Evolutionary conservation across 2,797 vertebrate species (phyloP), one percentile per base, ranked within the genome.

Genomic region (Rachycentron canadum): DNA sequence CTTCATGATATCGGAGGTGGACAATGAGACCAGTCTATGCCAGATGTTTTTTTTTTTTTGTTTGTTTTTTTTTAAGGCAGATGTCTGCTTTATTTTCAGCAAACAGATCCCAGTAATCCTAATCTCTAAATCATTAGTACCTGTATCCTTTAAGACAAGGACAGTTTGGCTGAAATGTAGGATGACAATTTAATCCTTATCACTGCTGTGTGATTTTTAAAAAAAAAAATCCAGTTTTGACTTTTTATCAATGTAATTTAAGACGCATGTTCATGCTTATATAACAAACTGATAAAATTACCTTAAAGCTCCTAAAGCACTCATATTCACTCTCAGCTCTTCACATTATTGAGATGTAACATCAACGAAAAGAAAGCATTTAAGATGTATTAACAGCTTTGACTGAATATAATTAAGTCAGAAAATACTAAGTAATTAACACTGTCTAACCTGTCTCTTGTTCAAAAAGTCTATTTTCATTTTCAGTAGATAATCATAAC

Each of bases 401-500:
- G 10, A 82, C 26, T 60, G 12, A 11, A 38, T 52, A 1, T 47
- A 68, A 55, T 69, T 4, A 19, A 36, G 25, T 32, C 10, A 19
- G 43, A 23, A 17, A 69, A 38, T 55, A 0, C 28, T 52, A n/a
- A 23, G 12, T 4, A 7, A 34, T 43, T 28, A 63, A 65, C 61
- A 40, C 47, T 45, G 21, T 60, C 25, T 55, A 57, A 64, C 45
- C 36, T 53, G 16, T 65, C 17, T 60, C 30, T 38, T 53, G 41
- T 56, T 68, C 41, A 56, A 76, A 21, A 41, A 56, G 21, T 49
- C 55, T 14, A 57, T 77, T 57, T 66, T 57, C 66, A 19, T 53
- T 68, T 36, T 59, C 38, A 52, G 26, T 7, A 3, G 16, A 56
- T 59, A 79, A 49, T 55, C n/a, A 25, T 16, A 7, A 26, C 7